Evolutionary conservation across 2,113 vertebrate species (phyloP).

Genomic region (Eulemur macaco): DNA sequence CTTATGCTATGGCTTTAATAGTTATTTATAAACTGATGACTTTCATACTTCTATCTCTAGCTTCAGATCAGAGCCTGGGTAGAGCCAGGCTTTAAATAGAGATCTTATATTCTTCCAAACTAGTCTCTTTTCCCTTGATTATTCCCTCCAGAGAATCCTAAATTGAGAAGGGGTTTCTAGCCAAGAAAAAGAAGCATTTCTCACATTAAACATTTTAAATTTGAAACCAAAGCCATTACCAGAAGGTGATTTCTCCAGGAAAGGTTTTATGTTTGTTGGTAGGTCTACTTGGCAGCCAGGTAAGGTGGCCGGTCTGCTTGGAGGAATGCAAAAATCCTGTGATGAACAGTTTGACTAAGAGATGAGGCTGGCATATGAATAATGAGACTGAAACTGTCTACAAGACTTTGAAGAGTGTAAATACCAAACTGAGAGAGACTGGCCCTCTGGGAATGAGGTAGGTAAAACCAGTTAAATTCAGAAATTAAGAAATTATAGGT

Average conservation of each 20-base stretch:
- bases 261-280: not conserved
- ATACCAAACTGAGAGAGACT: not conserved
- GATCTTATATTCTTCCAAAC: not conserved
- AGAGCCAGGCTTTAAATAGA: conserved; percentile 16
- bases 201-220: not conserved
- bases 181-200: not conserved
- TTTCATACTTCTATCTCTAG: conserved; percentile 8
- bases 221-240: not conserved
- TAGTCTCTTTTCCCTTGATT: not conserved
- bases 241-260: not conserved
- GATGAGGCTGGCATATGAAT: not conserved
- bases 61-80: not conserved
- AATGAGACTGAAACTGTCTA: not conserved
- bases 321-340: not conserved
- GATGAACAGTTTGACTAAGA: not conserved
- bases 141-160: not conserved
- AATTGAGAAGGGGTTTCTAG: not conserved
- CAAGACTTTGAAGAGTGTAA: not conserved
- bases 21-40: not conserved
- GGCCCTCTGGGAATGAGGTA: not conserved
- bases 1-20: not conserved
- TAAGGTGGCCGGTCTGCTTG: not conserved
- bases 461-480: not conserved
- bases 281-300: not conserved
- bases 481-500: not conserved